A percentile compares a stretch with the other conserved stretches of the same genome.
phyloP scores from a whole-genome alignment of 2,113 vertebrate species.

The Grammomys surdaster region DNA sequence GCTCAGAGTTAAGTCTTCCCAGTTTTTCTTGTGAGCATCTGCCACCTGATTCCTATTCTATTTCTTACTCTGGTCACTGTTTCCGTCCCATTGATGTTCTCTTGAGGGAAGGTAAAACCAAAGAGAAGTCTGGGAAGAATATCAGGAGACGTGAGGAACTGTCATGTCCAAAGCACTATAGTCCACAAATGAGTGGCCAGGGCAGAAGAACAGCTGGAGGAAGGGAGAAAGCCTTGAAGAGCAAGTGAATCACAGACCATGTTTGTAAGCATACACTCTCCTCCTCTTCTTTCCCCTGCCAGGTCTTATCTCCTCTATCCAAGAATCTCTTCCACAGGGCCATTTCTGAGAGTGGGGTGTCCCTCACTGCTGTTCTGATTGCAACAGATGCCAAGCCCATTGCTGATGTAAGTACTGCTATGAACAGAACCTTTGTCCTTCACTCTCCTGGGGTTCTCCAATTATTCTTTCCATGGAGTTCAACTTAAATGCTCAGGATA shows the following conservation, averaged over 20 bases:
- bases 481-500: neutral
- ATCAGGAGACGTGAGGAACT: too few relatives aligned
- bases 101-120: too few relatives aligned
- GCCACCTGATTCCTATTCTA: neutral
- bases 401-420: constrained; percentile 25
- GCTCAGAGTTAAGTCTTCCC: neutral
- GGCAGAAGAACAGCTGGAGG: neutral
- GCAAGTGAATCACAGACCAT: too few relatives aligned
- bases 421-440: fast-evolving
- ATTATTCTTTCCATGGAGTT: fast-evolving
- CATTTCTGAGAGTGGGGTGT: constrained; percentile 89
- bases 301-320: constrained; percentile 88
- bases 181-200: neutral
- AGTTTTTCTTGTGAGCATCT: neutral
- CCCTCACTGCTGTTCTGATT: neutral
- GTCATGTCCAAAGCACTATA: fast-evolving
- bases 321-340: constrained; percentile 90
- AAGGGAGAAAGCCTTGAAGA: neutral
- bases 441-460: neutral
- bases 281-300: neutral
- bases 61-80: neutral
- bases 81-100: neutral
- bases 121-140: neutral
- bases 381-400: neutral
- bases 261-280: neutral